Conservation (phyloP, 2,797 vertebrate species). For the Danio tinwini region DNA sequence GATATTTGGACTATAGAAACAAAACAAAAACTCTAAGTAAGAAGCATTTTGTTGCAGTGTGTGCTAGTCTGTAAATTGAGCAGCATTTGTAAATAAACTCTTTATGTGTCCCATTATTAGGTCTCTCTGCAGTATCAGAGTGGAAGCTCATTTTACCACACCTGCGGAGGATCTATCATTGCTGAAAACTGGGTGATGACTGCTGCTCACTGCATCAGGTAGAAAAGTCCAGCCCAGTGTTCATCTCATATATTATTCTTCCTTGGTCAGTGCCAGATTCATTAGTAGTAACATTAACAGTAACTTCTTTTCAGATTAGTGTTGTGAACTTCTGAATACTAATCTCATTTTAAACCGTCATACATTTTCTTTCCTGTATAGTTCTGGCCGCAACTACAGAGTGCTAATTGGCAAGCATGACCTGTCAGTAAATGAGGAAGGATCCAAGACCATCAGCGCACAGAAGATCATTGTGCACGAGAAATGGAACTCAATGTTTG, state of each 20-base stretch:
- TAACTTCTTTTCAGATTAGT: not conserved
- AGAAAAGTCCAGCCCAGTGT: constrained; percentile 42
- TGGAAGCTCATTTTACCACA: constrained; percentile 77
- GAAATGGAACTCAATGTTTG: constrained; percentile 79
- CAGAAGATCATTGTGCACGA: constrained; percentile 80
- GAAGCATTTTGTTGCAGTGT: too few species aligned
- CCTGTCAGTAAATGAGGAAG: constrained; percentile 73
- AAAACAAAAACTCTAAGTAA: too few species aligned
- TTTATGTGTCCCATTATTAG: constrained; percentile 57
- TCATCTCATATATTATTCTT: not conserved
- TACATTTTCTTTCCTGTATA: constrained; percentile 50
- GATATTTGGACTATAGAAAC: too few species aligned
- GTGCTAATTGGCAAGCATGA: constrained; percentile 81
- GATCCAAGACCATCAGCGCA: constrained; percentile 73
- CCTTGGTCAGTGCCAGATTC: not conserved
- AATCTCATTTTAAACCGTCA: not conserved
- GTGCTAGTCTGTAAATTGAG: not conserved
- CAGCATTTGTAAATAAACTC: not conserved
- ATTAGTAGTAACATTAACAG: not conserved
- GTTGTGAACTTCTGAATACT: not conserved
- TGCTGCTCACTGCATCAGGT: constrained; percentile 86
- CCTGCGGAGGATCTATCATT: constrained; percentile 83
- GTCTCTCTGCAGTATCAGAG: constrained; percentile 81
- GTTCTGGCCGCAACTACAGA: constrained; percentile 74
- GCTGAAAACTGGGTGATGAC: constrained; percentile 86